These are phyloP conservation scores for Poeciliopsis presidionis DNA, from an alignment of 2,797 vertebrate species.

Conservation along the genomic window DNA sequence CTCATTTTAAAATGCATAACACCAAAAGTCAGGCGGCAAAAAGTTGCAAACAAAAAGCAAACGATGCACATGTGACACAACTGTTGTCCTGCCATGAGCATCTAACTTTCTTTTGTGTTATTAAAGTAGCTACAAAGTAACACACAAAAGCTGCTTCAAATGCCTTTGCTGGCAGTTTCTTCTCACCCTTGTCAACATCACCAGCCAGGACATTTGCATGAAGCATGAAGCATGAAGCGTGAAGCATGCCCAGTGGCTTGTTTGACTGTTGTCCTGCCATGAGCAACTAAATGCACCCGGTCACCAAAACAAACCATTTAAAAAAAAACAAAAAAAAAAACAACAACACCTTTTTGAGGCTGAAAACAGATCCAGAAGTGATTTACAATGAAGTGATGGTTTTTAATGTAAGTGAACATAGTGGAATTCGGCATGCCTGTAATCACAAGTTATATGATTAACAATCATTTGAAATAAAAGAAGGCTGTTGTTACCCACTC, in stretches of 20 bases:
- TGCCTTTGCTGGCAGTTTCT: not conserved
- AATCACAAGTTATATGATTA: not conserved
- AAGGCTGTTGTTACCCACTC: not conserved
- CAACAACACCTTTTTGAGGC: not conserved
- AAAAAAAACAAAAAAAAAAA: not conserved
- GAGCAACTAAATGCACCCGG: not conserved
- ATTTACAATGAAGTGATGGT: not conserved
- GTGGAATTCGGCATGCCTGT: not conserved
- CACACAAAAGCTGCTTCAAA: not conserved
- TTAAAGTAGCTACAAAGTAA: not conserved
- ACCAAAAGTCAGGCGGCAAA: not conserved
- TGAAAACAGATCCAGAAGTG: not conserved
- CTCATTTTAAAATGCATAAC: not conserved
- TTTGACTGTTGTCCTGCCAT: not conserved
- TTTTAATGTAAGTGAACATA: not conserved
- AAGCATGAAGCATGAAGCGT: not conserved
- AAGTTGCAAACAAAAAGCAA: too few species aligned
- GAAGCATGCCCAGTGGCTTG: not conserved
- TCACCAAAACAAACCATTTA: not conserved
- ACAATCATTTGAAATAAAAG: not conserved
- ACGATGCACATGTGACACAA: conserved; percentile 11
- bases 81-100: not conserved
- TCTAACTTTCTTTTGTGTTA: conserved; percentile 21
- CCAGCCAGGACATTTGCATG: not conserved
- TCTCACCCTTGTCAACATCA: not conserved